Evolutionary conservation across 2,888 invertebrate genomes (phyloP).

Genomic region (Oligia fasciuncula): DNA sequence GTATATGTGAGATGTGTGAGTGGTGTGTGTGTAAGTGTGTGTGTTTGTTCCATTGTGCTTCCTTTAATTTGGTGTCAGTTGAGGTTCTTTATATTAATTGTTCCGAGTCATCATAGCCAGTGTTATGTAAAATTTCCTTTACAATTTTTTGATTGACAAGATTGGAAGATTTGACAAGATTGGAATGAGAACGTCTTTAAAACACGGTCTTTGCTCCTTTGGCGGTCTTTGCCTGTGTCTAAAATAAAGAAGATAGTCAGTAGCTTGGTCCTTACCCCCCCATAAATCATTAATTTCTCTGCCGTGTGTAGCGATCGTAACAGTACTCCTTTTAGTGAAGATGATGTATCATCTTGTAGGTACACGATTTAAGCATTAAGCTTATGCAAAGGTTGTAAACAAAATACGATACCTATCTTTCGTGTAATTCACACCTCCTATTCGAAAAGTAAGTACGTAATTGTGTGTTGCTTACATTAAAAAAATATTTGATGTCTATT

Average conservation of each 20-base stretch:
- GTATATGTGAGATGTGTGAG: too few species aligned
- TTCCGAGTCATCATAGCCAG: too few species aligned
- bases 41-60: too few species aligned
- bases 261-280: not conserved
- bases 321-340: not conserved
- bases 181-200: too few species aligned
- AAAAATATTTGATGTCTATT: not conserved
- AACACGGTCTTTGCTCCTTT: too few species aligned
- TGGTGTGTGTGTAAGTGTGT: too few species aligned
- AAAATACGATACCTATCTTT: slow-evolving; percentile 18
- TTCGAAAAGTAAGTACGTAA: not conserved
- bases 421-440: not conserved
- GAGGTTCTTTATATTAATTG: too few species aligned
- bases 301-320: slow-evolving; percentile 3
- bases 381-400: not conserved
- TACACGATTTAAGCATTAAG: not conserved
- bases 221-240: not conserved
- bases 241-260: not conserved
- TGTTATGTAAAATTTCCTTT: too few species aligned
- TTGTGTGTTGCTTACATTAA: not conserved
- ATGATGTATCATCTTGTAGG: slow-evolving; percentile 5
- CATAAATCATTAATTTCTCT: slow-evolving; percentile 10
- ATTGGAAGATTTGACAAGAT: too few species aligned
- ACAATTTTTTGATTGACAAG: too few species aligned
- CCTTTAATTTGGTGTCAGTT: too few species aligned